Conservation (phyloP, 2,888 invertebrate species). For the Amiota communis region DNA sequence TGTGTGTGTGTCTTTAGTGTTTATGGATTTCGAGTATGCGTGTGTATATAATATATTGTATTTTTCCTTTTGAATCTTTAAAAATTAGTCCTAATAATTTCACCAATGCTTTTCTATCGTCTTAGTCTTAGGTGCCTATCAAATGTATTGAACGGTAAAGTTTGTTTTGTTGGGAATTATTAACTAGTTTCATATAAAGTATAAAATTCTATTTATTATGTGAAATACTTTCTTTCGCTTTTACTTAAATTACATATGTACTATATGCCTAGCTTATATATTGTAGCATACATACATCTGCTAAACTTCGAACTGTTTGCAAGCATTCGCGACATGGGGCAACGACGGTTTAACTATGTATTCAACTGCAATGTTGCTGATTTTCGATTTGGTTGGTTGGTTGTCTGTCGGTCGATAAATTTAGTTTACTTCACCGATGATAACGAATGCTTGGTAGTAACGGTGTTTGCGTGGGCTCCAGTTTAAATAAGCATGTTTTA, state of each 20-base stretch:
- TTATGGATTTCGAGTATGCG: too few species aligned
- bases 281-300: background rate
- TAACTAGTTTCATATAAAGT: constrained; percentile 34
- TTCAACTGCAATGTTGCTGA: background rate
- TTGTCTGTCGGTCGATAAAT: background rate
- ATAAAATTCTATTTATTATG: constrained; percentile 20
- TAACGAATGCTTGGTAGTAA: background rate
- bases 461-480: background rate
- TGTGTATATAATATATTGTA: constrained; percentile 59
- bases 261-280: background rate
- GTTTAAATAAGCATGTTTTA: too few species aligned
- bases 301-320: background rate
- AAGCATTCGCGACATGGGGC: background rate
- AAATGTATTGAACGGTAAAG: constrained; percentile 3
- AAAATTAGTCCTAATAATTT: too few species aligned
- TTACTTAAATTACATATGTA: background rate
- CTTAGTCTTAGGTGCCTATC: constrained; percentile 9
- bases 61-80: constrained; percentile 56
- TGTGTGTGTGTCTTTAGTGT: constrained; percentile 48
- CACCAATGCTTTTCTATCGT: background rate
- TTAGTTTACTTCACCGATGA: background rate
- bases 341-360: background rate
- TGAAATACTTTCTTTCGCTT: constrained; percentile 25
- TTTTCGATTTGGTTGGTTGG: too few species aligned
- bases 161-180: constrained; percentile 32